Conservation (phyloP, 2,888 invertebrate genomes). For the Rugalucina vietnamica region DNA sequence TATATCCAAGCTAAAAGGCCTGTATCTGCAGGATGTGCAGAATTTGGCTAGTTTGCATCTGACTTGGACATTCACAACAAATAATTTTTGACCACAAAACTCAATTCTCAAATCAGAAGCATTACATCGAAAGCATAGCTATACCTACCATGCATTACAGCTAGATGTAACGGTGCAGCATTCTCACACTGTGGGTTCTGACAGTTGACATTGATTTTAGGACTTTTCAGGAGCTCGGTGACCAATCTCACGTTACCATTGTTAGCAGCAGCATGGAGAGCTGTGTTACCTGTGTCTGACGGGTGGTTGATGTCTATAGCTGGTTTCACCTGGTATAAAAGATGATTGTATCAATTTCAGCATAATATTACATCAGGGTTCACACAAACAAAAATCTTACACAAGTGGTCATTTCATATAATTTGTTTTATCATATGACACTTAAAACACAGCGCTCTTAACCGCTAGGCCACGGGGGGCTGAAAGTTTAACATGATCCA, state of each 20-base stretch:
- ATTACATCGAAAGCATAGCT: no score
- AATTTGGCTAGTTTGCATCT: no score
- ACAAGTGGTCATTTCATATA: no score
- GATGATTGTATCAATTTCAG: background rate
- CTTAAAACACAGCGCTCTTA: no score
- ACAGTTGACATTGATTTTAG: slow-evolving; percentile 76
- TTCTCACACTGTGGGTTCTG: slow-evolving; percentile 80
- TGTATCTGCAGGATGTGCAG: no score
- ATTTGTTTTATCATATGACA: no score
- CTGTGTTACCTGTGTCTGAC: slow-evolving; percentile 82
- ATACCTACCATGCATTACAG: slow-evolving; percentile 80
- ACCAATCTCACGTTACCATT: slow-evolving; percentile 77
- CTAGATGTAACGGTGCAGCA: slow-evolving; percentile 81
- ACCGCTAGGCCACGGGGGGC: no score
- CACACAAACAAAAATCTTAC: background rate
- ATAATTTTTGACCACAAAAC: no score
- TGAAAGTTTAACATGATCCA: no score
- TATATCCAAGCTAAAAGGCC: no score
- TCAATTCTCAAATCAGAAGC: no score
- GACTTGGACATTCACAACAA: no score
- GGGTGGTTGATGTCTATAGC: slow-evolving; percentile 76
- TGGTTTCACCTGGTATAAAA: slow-evolving; percentile 70
- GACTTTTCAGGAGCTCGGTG: slow-evolving; percentile 71
- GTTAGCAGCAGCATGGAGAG: slow-evolving; percentile 82
- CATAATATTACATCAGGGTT: background rate